Percentiles rank a stretch among this genome's conserved stretches.
phyloP scores from a whole-genome alignment of 2,888 invertebrate species.

The Drosophila ezoana region DNA sequence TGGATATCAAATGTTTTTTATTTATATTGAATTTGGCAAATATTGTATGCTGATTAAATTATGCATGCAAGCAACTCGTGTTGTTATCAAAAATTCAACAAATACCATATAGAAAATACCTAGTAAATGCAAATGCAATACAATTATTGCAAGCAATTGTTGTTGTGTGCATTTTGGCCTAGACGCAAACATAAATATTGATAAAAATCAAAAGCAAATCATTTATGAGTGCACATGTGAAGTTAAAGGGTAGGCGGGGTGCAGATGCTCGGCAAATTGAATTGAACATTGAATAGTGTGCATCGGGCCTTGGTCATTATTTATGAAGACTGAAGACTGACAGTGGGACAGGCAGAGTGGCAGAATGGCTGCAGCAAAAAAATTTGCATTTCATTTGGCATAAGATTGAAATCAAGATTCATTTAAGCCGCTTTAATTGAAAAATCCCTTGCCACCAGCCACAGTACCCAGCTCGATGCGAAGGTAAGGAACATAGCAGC shows the following conservation, averaged over 20 bases:
- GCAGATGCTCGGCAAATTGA: constrained; percentile 23
- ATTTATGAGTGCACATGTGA: constrained; percentile 49
- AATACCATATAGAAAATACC: constrained; percentile 28
- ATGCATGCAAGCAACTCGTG: constrained; percentile 40
- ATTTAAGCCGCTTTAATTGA: constrained; percentile 71
- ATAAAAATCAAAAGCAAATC: constrained; percentile 56
- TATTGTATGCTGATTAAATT: constrained; percentile 53
- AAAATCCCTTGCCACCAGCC: constrained; percentile 28
- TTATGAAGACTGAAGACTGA: constrained; percentile 58
- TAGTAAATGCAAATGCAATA: constrained; percentile 33
- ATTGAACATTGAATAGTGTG: constrained; percentile 32
- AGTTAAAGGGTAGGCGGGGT: constrained; percentile 19
- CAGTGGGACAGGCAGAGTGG: neutral
- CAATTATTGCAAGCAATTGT: constrained; percentile 14
- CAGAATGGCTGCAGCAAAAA: constrained; percentile 3
- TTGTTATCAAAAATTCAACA: constrained; percentile 21
- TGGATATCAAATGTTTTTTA: constrained; percentile 38
- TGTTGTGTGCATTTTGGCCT: constrained; percentile 22
- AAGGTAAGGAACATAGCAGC: constrained; percentile 33
- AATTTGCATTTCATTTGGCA: constrained; percentile 66
- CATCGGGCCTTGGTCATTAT: constrained; percentile 45
- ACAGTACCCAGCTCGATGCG: neutral
- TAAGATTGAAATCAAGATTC: constrained; percentile 73
- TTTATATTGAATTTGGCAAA: constrained; percentile 37
- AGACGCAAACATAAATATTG: constrained; percentile 52